Percentiles rank a stretch among this genome's conserved stretches.
phyloP scores from a whole-genome alignment of 2,797 vertebrate genomes.

The Rhodeus uyekii region DNA sequence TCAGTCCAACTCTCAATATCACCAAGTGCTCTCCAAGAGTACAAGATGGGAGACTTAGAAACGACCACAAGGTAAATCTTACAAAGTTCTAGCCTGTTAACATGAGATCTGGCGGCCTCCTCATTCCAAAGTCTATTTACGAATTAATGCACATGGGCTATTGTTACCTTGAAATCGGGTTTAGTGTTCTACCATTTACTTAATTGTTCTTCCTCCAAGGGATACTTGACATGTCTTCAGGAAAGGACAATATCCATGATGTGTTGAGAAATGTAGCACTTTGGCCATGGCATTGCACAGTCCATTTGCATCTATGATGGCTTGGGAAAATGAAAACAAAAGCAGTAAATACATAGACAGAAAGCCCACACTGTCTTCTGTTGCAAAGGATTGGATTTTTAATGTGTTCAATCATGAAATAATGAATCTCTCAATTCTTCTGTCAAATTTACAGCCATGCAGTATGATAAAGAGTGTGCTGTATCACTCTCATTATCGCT shows the following conservation, averaged over 20 bases:
- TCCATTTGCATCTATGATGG: constrained; percentile 33
- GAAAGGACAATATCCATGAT: background rate
- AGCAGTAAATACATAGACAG: background rate
- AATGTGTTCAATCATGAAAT: background rate
- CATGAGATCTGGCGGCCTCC: constrained; percentile 57
- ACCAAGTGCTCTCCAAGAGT: background rate
- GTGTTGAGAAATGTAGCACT: constrained; percentile 12
- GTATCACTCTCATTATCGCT: background rate
- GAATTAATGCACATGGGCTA: constrained; percentile 71
- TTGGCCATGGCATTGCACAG: background rate
- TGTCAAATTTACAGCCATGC: background rate
- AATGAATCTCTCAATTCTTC: background rate
- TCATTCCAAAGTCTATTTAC: constrained; percentile 71
- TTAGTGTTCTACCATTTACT: constrained; percentile 80
- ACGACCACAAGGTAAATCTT: constrained; percentile 43
- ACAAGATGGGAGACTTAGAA: background rate
- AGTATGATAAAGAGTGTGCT: background rate
- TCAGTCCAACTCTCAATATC: constrained; percentile 10
- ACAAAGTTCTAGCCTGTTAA: constrained; percentile 47
- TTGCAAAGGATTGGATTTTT: background rate
- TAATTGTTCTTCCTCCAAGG: constrained; percentile 68
- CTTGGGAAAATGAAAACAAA: background rate
- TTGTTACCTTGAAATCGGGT: constrained; percentile 74
- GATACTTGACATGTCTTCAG: constrained; percentile 22
- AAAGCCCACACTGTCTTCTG: background rate